Conservation (phyloP, 2,113 vertebrate species). For the Paramisgurnus dabryanus region DNA sequence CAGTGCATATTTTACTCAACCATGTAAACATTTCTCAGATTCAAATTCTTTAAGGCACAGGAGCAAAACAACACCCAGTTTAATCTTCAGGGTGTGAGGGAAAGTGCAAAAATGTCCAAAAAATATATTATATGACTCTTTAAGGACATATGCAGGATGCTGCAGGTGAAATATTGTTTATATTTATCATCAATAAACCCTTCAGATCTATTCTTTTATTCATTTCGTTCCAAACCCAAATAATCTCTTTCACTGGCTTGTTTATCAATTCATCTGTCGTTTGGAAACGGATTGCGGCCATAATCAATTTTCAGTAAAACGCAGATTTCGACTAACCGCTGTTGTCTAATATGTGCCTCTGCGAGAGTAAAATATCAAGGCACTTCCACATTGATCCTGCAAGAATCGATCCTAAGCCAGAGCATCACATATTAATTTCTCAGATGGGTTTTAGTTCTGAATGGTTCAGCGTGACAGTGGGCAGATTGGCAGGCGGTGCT, state of each 20-base stretch:
- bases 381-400: constrained; percentile 65
- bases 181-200: not conserved
- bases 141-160: no score
- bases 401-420: constrained; percentile 67
- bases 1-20: no score
- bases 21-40: no score
- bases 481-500: constrained; percentile 41
- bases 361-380: constrained; percentile 72
- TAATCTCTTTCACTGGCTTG: not conserved
- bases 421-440: constrained; percentile 70
- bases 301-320: constrained; percentile 49
- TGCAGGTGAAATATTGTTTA: not conserved
- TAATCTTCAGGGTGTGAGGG: no score
- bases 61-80: no score
- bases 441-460: constrained; percentile 63
- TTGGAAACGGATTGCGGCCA: constrained; percentile 7
- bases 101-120: no score
- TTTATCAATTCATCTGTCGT: constrained; percentile 28
- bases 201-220: not conserved
- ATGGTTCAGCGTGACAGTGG: constrained; percentile 40
- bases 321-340: constrained; percentile 56
- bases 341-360: constrained; percentile 55
- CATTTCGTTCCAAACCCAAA: not conserved
- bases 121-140: no score
- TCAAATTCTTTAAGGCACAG: no score